Evolutionary conservation across 2,888 invertebrate species (phyloP).

Genomic region (Julus scandinavius): DNA sequence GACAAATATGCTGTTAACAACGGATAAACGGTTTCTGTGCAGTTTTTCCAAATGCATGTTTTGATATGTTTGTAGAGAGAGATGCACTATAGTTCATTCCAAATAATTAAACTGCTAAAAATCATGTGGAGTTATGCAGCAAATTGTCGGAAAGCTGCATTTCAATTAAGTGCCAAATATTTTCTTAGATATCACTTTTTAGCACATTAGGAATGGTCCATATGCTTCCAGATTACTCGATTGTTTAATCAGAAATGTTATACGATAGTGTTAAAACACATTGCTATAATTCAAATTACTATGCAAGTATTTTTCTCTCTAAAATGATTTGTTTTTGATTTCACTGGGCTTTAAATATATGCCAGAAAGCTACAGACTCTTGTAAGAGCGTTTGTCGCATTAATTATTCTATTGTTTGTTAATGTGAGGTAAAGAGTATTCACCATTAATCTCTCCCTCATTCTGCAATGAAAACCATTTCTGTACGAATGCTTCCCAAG

Average conservation of each 20-base stretch:
- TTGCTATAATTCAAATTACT: background rate
- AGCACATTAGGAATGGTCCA: background rate
- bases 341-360: background rate
- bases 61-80: background rate
- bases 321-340: background rate
- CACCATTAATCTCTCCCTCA: background rate
- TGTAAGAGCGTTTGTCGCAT: background rate
- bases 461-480: background rate
- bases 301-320: background rate
- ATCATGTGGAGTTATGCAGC: background rate
- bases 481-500: background rate
- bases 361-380: background rate
- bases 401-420: constrained; percentile 14
- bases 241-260: background rate
- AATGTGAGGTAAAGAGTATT: background rate
- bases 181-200: background rate
- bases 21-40: background rate
- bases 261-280: background rate
- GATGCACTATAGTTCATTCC: too few relatives aligned
- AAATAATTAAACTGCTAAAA: too few relatives aligned
- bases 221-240: background rate
- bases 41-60: background rate
- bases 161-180: constrained; percentile 20
- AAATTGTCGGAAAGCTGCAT: background rate
- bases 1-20: too few relatives aligned